Evolutionary conservation across 1,140 invertebrate species (phyloP), one percentile per base, ranked within the genome.

Genomic region (Drosophila tani): DNA sequence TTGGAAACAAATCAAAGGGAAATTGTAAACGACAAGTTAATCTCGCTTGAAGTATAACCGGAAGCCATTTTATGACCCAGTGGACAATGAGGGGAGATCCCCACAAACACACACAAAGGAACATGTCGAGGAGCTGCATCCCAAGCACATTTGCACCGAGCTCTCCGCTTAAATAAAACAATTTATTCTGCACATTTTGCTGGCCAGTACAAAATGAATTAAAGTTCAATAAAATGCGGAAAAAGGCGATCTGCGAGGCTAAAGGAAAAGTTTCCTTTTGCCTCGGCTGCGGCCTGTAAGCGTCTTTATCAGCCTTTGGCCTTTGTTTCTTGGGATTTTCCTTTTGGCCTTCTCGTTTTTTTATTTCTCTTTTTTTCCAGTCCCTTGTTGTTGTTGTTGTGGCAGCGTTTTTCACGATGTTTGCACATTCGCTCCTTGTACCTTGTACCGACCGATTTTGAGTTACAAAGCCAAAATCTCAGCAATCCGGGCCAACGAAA

Each of bases 1-100:
- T 14, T 73, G 66, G 82, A 79, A 90, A 83, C 91, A 92, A 92
- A 92, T 92, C 91, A 92, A 91, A 91, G 84, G 82, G 87, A 92
- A 92, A 92, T 92, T 91, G 91, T 81, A 90, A 92, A 92, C 91
- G 91, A 91, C 87, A 92, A 90, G 91, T 92, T 92, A 92, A 92
- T 92, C 91, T 90, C 63, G 82, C 91, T 91, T 92, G 74, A 92
- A 92, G 91, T 88, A 88, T 86, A 91, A 82, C 91, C 91, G 79
- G 86, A 92, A 91, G 91, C 83, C 81, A 91, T 91, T 91, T 91
- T 91, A 92, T 91, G 81, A 92, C 76, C 85, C 78, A 90, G 79
- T 84, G 88, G 84, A 88, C 83, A 91, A 81, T 75, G 68, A 56
- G 53, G 49, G 55, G 64, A 38, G 55, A 38, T 46, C 29, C 40